phyloP scores from a whole-genome alignment of 2,888 invertebrate genomes.

The Branchipolynoe longqiensis region DNA sequence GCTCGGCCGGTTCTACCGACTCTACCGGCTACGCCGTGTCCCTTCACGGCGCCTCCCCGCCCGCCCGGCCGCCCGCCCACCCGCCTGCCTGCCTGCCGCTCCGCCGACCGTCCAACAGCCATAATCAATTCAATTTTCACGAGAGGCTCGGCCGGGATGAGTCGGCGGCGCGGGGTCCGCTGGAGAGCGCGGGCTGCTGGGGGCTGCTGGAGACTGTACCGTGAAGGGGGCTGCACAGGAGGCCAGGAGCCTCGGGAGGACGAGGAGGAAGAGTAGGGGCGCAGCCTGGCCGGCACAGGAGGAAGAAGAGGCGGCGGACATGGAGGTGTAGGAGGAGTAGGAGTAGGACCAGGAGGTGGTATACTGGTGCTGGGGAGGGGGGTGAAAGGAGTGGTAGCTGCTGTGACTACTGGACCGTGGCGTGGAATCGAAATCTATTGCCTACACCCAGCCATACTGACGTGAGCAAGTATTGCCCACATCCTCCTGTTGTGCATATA shows the following conservation, averaged over 20 bases:
- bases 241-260: not conserved
- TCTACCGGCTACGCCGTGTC: too few relatives aligned
- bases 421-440: too few relatives aligned
- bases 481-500: too few relatives aligned
- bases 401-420: too few relatives aligned
- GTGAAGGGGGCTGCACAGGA: not conserved
- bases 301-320: too few relatives aligned
- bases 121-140: conserved; percentile 54
- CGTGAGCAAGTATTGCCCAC: too few relatives aligned
- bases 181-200: conserved; percentile 6
- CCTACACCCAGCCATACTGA: too few relatives aligned
- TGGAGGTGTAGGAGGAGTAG: too few relatives aligned
- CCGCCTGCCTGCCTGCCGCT: not conserved
- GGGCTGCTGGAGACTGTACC: conserved; percentile 10
- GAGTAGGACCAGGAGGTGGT: not conserved
- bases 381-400: too few relatives aligned
- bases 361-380: too few relatives aligned
- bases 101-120: conserved; percentile 34
- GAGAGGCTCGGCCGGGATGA: conserved; percentile 45
- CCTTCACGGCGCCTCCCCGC: not conserved
- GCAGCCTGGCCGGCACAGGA: too few relatives aligned
- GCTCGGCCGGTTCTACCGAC: too few relatives aligned
- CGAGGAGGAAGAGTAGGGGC: not conserved
- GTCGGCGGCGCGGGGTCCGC: conserved; percentile 12
- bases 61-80: not conserved